A percentile compares a stretch with the other conserved stretches of the same genome.
These are phyloP conservation scores for Apamea monoglypha DNA, from an alignment of 2,888 invertebrate species.

Conservation along the genomic window DNA sequence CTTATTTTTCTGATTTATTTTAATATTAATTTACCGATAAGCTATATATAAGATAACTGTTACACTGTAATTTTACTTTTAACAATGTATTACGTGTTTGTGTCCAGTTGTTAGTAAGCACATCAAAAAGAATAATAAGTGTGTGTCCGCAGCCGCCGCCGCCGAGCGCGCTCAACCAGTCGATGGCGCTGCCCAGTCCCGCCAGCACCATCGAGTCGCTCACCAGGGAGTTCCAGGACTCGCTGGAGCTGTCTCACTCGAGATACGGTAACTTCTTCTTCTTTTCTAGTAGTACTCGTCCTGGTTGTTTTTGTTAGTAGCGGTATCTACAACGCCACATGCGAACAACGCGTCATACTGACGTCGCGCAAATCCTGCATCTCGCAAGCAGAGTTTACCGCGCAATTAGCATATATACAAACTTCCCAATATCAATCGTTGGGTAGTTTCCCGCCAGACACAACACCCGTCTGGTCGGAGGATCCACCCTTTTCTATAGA, in stretches of 20 bases:
- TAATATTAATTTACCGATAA: neutral
- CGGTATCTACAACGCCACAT: no score
- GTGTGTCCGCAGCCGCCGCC: constrained; percentile 75
- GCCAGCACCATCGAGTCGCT: constrained; percentile 95
- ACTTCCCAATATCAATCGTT: no score
- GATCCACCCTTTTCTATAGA: no score
- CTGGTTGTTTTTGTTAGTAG: no score
- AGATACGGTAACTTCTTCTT: constrained; percentile 78
- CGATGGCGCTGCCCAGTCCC: constrained; percentile 92
- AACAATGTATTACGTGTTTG: neutral
- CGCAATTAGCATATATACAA: no score
- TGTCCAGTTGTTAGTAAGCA: neutral
- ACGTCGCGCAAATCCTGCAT: no score
- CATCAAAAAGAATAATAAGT: neutral
- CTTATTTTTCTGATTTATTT: neutral
- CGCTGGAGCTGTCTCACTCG: constrained; percentile 90
- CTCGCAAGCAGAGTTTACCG: no score
- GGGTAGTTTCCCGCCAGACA: no score
- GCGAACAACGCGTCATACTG: no score
- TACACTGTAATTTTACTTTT: neutral
- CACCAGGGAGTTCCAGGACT: constrained; percentile 95
- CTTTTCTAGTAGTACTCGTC: neutral
- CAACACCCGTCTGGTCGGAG: no score
- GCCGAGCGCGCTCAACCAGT: constrained; percentile 80
- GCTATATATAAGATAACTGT: no score